Evolutionary conservation across 2,888 invertebrate genomes (phyloP).

Genomic region (Hermaeophaga mercurialis): DNA sequence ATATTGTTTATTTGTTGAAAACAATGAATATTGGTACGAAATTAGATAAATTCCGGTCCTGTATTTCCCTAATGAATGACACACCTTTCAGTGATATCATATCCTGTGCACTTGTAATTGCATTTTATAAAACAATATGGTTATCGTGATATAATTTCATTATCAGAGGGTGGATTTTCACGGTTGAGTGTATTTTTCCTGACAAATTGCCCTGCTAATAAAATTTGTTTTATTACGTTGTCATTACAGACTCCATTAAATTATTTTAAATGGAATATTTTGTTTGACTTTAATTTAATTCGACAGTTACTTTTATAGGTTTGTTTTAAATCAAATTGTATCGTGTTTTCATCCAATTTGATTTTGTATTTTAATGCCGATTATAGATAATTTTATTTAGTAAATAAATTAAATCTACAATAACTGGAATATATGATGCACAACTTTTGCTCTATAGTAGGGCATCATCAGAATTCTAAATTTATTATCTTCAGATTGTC

Average conservation of each 20-base stretch:
- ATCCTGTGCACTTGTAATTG: neutral
- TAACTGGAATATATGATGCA: no score
- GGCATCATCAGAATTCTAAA: no score
- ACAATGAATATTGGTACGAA: no score
- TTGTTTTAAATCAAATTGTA: slow-evolving; percentile 6
- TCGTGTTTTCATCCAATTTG: neutral
- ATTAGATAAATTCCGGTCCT: neutral
- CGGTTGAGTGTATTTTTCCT: slow-evolving; percentile 14
- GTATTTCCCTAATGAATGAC: neutral
- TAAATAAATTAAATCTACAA: no score
- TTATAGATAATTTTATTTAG: no score
- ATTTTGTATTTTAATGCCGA: neutral
- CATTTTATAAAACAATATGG: neutral
- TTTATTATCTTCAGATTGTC: no score
- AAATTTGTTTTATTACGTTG: slow-evolving; percentile 11
- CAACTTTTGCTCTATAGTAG: no score
- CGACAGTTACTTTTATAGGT: neutral
- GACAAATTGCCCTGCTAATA: slow-evolving; percentile 15
- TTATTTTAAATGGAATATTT: slow-evolving; percentile 15
- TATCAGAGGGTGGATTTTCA: slow-evolving; percentile 7
- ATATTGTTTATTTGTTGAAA: no score
- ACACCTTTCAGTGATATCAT: neutral
- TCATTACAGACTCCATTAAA: slow-evolving; percentile 12
- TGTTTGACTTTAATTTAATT: slow-evolving; percentile 1
- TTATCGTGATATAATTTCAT: slow-evolving; percentile 12